Base-by-base conservation (phyloP, 2,888 invertebrate species). In the Lapara coniferarum region DNA sequence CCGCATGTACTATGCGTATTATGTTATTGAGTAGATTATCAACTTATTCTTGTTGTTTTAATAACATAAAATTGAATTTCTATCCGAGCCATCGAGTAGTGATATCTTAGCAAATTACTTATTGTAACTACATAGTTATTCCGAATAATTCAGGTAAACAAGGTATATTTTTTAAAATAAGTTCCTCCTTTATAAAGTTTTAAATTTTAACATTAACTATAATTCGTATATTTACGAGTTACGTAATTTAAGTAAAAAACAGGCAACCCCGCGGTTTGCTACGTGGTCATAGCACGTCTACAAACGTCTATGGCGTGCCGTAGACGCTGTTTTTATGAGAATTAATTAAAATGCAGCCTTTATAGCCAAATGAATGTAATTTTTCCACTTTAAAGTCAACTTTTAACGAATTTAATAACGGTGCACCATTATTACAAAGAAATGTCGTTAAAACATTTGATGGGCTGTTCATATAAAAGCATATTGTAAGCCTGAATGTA, bases 271-370 rank as follows among this genome's bases (percentile, higher is more conserved):
- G 13, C 16, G 19, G 7, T n/a, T 49, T n/a, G 49, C 63, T 63
- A 63, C 63, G 63, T 46, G 46, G 19, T 63, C 46, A 19, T 46
- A 63, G 49, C 19, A 19, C 63, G 63, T 63, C 63, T 58, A 58
- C 57, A 30, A 58, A 58, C 37, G 37, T 58, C 57, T 63, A 63
- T 49, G 63, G 19, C 12, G 59, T 8, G 16, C 49, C 63, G 63
- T 63, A 63, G 63, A 46, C 63, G 49, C 49, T n/a, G 13, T 63
- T 46, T 46, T 63, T 63, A 63, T 63, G 63, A 63, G 63, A 49
- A 63, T 49, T 63, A 63, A 63, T 63, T 63, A 63, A 63, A 63
- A 63, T 63, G 63, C 63, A 63, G 63, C 63, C 49, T 49, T 63
- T 63, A 63, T 63, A 63, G 63, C 63, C 49, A 19, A 63, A 63